Evolutionary conservation across 2,113 vertebrate genomes (phyloP).

Genomic region (Cyanoliseus patagonus): DNA sequence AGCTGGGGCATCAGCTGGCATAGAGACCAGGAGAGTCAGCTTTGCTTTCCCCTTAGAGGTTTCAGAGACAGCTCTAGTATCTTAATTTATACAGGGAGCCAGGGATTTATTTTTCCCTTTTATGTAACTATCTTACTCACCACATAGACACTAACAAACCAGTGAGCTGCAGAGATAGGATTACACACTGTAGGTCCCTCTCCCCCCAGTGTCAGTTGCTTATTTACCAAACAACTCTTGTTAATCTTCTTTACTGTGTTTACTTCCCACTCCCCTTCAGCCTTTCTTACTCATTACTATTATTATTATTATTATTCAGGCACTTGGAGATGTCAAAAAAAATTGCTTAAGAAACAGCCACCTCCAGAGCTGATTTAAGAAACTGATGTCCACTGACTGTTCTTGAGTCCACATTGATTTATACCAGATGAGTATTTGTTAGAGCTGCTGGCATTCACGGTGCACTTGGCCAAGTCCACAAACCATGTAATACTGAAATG

Average conservation of each 20-base stretch:
- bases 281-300: neutral
- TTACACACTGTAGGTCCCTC: neutral
- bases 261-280: neutral
- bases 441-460: neutral
- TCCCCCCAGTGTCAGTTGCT: neutral
- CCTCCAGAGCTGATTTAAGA: neutral
- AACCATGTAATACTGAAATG: neutral
- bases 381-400: neutral
- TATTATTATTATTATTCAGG: neutral
- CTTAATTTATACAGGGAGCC: constrained; percentile 11
- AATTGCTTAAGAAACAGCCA: neutral
- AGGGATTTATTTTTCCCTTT: constrained; percentile 25
- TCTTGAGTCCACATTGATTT: neutral
- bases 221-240: neutral
- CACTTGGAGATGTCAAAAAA: neutral
- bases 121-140: constrained; percentile 14
- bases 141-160: neutral
- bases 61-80: neutral
- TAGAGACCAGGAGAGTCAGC: neutral
- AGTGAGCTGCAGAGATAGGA: constrained; percentile 45
- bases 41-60: neutral
- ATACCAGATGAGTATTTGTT: neutral
- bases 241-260: constrained; percentile 32
- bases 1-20: neutral
- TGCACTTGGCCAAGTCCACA: neutral